These are phyloP conservation scores for Chiroxiphia lanceolata DNA, from an alignment of 2,797 vertebrate species.

Conservation along the genomic window DNA sequence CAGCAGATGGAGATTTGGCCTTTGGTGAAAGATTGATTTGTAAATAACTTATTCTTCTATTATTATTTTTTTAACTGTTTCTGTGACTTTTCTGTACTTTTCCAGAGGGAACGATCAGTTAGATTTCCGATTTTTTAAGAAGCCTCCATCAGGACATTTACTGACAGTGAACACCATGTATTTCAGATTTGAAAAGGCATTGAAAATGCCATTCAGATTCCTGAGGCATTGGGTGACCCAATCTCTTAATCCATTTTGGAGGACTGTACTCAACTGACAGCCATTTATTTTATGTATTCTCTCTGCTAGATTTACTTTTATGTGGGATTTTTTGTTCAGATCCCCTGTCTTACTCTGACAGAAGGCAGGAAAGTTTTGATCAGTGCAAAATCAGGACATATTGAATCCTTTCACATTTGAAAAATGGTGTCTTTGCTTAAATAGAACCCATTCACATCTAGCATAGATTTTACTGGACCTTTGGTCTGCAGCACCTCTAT, in stretches of 20 bases:
- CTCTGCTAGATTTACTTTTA: slow-evolving; percentile 35
- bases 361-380: slow-evolving; percentile 38
- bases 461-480: not conserved
- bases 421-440: not conserved
- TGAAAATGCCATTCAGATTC: not conserved
- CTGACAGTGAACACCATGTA: not conserved
- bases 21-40: slow-evolving; percentile 47
- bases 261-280: not conserved
- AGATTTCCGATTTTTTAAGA: not conserved
- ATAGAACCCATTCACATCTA: not conserved
- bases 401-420: slow-evolving; percentile 23
- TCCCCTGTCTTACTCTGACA: slow-evolving; percentile 17
- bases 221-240: not conserved
- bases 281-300: slow-evolving; percentile 44
- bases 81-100: slow-evolving; percentile 39
- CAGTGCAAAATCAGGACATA: not conserved
- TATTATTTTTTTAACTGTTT: slow-evolving; percentile 57
- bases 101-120: slow-evolving; percentile 33
- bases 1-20: slow-evolving; percentile 26
- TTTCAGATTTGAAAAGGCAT: slow-evolving; percentile 22
- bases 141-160: not conserved
- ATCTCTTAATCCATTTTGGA: slow-evolving; percentile 37
- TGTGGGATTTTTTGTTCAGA: slow-evolving; percentile 41
- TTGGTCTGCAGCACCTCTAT: not conserved
- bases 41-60: slow-evolving; percentile 56